Base-by-base conservation (phyloP, 2,888 invertebrate species). In the Alcis repandata region DNA sequence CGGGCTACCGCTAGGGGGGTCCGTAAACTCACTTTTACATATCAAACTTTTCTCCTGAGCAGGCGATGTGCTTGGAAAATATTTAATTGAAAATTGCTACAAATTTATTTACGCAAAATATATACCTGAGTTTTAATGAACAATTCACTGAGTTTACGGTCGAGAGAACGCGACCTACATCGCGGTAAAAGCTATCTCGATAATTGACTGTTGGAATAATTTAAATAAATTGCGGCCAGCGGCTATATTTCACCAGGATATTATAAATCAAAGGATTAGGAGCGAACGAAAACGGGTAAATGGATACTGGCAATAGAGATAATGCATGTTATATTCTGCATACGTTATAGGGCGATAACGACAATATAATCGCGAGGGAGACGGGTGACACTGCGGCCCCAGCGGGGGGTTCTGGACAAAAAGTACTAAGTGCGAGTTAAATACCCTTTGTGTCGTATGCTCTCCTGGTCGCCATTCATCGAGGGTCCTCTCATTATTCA, bases 231-330 rank as follows among this genome's bases (percentile, higher is more conserved):
- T 84, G 88, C 89, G 85, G 85, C 86, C 88, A 80, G 76, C 79
- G 84, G 90, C 89, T 84, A 89, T 92, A 91, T 92, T 85, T 91
- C 88, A 89, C 68, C 81, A 76, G 84, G 80, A 82, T 87, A 85
- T 87, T 89, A 91, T 93, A 93, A 93, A 93, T 93, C 93, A 93
- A 90, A 90, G 92, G 92, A 92, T 93, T 92, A 93, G 86, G 76
- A 64, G 64, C 59, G 54, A 80, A 84, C 78, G 80, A 76, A 79
- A 85, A 79, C 79, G 85, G 83, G 87, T 87, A 88, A 90, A 91
- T 89, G 89, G 89, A 89, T 88, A 87, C 91, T 85, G 90, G 89
- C 86, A 87, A 87, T 88, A 86, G 79, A 90, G 89, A 89, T 90
- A 89, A 88, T 88, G 82, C 88, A 86, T 89, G 91, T 87, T 90